Base-by-base conservation (phyloP, 2,888 invertebrate genomes). In the Ophion obscuratus region DNA sequence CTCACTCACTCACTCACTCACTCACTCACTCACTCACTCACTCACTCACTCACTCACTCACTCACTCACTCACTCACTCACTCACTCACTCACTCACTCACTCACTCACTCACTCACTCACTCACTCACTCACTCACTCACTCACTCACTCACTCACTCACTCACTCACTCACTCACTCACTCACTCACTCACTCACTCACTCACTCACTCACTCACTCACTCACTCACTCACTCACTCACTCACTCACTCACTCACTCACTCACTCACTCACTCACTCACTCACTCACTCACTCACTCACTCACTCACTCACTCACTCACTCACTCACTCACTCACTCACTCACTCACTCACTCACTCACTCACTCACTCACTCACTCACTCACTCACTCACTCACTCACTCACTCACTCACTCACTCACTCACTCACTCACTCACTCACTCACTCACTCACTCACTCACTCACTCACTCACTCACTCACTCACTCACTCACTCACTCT, bases 291-390 rank as follows among this genome's bases (percentile, higher is more conserved):
- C 73, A 31, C 31, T 70, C 57, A 71, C 61, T 82, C 70, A 75
- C 75, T 83, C 66, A 53, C 47, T 73, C 73, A 31, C 31, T 70
- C 57, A 71, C 61, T 82, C 70, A 75, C 75, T 83, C 66, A 53
- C 47, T 73, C 73, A 31, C 31, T 70, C 57, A 71, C 61, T 82
- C 70, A 75, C 75, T 83, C 66, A 53, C 47, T 73, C 73, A 75
- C 75, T 70, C 57, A 71, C 61, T 82, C 70, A 75, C 75, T 83
- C 66, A 53, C 47, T 73, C 73, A 76, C 64, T 70, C 57, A 71
- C 61, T 82, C 70, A 75, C 75, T 83, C 66, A 53, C 47, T 73
- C 73, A 17, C 24, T 70, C 57, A 71, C 61, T 82, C 70, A 75
- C 75, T 83, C 66, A 53, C 47, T 73, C 73, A 14, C 47, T 70